These are phyloP conservation scores for Tribolium madens DNA, from an alignment of 1,140 invertebrate species.

Conservation along the genomic window DNA sequence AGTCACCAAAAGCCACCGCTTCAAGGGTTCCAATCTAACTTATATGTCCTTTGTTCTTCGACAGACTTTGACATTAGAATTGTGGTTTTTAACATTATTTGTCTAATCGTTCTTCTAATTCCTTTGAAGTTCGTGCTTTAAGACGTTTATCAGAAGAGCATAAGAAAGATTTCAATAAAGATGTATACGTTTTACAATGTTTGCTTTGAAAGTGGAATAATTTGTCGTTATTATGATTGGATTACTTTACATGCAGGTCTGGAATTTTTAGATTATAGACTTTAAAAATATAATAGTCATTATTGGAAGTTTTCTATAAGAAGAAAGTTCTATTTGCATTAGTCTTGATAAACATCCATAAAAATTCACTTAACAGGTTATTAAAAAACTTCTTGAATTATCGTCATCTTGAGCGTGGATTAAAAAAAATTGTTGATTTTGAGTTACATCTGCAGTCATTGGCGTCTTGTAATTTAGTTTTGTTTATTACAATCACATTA, in stretches of 20 bases:
- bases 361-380: background rate
- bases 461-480: too few species aligned
- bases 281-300: constrained; percentile 11
- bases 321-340: constrained; percentile 4
- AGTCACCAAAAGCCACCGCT: background rate
- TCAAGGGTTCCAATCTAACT: background rate
- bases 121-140: background rate
- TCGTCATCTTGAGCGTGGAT: background rate
- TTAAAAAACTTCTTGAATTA: constrained; percentile 15
- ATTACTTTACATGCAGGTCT: background rate
- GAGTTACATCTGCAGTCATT: background rate
- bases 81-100: background rate
- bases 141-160: background rate
- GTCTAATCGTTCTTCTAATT: background rate
- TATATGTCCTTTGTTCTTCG: background rate
- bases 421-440: background rate
- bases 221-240: constrained; percentile 7
- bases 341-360: too few species aligned
- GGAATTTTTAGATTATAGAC: background rate
- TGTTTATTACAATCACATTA: too few species aligned
- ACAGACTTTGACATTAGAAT: background rate
- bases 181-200: background rate
- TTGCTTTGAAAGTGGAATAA: constrained; percentile 1
- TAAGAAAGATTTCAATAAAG: constrained; percentile 23
- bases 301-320: background rate